These are phyloP conservation scores for Crocidura indochinensis DNA, from an alignment of 2,797 vertebrate species.

Conservation along the genomic window DNA sequence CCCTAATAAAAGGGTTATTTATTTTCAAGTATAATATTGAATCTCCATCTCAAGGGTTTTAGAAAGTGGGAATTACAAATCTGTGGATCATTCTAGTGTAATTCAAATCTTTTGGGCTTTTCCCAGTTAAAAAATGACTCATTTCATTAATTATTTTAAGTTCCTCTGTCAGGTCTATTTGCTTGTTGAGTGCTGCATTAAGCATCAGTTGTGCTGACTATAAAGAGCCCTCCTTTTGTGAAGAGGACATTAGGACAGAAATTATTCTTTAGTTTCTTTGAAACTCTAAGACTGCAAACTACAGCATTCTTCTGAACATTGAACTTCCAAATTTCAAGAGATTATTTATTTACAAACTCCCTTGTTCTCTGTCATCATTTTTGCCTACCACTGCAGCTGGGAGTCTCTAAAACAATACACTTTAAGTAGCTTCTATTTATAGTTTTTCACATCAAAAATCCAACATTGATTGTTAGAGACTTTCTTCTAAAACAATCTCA, in stretches of 20 bases:
- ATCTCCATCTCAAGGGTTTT: background rate
- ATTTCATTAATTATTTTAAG: constrained; percentile 64
- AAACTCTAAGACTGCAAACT: constrained; percentile 33
- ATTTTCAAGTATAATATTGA: constrained; percentile 13
- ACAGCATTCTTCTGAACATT: constrained; percentile 15
- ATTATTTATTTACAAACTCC: constrained; percentile 39
- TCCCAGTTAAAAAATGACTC: background rate
- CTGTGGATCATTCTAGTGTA: background rate
- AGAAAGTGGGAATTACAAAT: constrained; percentile 30
- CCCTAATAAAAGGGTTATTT: background rate
- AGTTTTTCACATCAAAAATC: constrained; percentile 59
- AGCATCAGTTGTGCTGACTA: background rate
- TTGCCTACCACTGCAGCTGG: constrained; percentile 48
- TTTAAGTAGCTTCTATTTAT: constrained; percentile 70
- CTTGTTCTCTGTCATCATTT: constrained; percentile 44
- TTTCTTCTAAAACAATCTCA: background rate
- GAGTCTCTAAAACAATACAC: constrained; percentile 54
- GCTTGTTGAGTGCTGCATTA: background rate
- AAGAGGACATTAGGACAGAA: constrained; percentile 9
- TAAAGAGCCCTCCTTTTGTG: rapidly evolving
- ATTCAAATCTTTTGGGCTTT: constrained; percentile 28
- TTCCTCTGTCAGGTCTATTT: constrained; percentile 2
- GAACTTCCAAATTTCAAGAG: constrained; percentile 34
- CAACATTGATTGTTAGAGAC: constrained; percentile 59
- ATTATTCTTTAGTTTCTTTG: constrained; percentile 56